Evolutionary conservation across 1,140 invertebrate species (phyloP).

Genomic region (Nasonia giraulti): DNA sequence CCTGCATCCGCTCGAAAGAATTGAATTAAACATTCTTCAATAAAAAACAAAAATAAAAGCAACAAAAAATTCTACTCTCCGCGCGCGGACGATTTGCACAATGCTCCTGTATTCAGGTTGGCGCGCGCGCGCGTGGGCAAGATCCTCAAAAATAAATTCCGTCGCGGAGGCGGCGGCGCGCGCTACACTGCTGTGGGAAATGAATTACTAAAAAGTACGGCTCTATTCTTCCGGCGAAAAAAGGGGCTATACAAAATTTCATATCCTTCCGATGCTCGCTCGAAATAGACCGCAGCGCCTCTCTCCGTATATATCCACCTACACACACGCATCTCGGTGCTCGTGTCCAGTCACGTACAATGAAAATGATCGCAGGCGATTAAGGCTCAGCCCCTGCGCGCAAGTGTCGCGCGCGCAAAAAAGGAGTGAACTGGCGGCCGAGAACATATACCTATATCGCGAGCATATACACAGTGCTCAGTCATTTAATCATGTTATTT

Average conservation of each 20-base stretch:
- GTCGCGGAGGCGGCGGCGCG: neutral
- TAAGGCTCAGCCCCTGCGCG: neutral
- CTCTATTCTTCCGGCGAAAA: neutral
- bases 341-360: conserved; percentile 24
- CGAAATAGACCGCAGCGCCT: neutral
- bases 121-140: neutral
- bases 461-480: neutral
- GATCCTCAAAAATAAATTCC: conserved; percentile 43
- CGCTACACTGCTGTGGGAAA: conserved; percentile 20
- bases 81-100: conserved; percentile 16
- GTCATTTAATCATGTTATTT: conserved; percentile 40
- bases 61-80: neutral
- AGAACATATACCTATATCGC: no score
- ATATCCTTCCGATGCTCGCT: conserved; percentile 1
- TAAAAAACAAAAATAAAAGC: neutral
- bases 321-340: neutral
- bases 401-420: no score
- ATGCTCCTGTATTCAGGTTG: neutral
- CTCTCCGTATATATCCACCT: neutral
- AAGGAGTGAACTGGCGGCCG: neutral
- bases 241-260: conserved; percentile 27
- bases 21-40: neutral
- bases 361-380: conserved; percentile 37
- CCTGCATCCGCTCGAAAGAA: neutral
- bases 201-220: conserved; percentile 42